phyloP scores from a whole-genome alignment of 2,113 vertebrate genomes.

The Sylvia atricapilla region DNA sequence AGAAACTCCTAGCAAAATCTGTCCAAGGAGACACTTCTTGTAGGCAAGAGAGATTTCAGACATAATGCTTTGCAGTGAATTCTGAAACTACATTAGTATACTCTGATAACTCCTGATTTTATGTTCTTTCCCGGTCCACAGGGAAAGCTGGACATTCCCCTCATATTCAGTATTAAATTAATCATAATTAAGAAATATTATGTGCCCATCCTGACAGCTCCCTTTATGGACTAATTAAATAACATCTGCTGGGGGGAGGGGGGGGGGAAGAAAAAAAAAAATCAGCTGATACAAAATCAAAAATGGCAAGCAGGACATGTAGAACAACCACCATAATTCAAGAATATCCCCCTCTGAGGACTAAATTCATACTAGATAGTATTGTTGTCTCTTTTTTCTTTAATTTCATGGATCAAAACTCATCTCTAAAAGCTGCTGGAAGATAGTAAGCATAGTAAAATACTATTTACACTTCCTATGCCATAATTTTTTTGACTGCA shows the following conservation, averaged over 20 bases:
- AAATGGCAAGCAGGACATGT: neutral
- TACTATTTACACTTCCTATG: neutral
- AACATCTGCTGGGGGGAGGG: neutral
- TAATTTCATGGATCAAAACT: neutral
- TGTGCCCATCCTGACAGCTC: neutral
- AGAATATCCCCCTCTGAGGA: neutral
- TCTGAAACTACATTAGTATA: neutral
- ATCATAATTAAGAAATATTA: neutral
- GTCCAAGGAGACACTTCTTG: neutral
- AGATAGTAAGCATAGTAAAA: neutral
- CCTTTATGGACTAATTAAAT: neutral
- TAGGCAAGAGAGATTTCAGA: neutral
- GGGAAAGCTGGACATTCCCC: neutral
- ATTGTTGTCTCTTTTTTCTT: neutral
- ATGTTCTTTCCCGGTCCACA: neutral
- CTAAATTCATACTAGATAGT: neutral
- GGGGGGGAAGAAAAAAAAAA: neutral
- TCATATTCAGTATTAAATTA: neutral
- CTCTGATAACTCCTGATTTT: neutral
- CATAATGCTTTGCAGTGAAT: neutral
- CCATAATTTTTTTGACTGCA: neutral
- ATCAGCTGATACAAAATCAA: neutral
- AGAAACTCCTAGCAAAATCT: neutral
- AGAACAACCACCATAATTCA: neutral
- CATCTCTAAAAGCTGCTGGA: neutral